phyloP scores from a whole-genome alignment of 2,797 vertebrate genomes.

The Acipenser ruthenus region DNA sequence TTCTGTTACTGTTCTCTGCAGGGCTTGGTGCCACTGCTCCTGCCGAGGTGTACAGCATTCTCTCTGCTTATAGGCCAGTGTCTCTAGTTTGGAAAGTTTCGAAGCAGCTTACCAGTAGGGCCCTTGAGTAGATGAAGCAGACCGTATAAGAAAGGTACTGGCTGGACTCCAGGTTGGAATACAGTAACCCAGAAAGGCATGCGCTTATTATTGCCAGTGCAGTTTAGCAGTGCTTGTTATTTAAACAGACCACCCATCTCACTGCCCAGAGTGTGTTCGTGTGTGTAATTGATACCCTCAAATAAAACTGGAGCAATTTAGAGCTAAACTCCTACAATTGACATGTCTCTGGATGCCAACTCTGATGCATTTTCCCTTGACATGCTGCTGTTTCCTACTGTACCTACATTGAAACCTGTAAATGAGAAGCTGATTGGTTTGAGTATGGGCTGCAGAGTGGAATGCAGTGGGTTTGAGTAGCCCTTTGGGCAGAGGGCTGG shows the following conservation, averaged over 20 bases:
- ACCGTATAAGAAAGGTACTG: constrained; percentile 11
- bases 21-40: too few species aligned
- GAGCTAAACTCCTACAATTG: not conserved
- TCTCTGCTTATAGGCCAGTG: not conserved
- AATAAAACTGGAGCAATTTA: constrained; percentile 13
- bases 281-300: constrained; percentile 11
- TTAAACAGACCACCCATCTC: constrained; percentile 6
- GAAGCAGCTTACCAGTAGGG: constrained; percentile 8
- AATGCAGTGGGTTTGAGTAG: not conserved
- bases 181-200: not conserved
- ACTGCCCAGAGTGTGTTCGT: not conserved
- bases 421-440: not conserved
- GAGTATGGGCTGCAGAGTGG: too few species aligned
- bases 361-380: not conserved
- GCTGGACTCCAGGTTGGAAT: not conserved
- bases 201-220: constrained; percentile 5
- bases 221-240: not conserved
- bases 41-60: not conserved
- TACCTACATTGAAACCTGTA: too few species aligned
- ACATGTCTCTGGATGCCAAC: not conserved
- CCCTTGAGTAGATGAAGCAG: constrained; percentile 8
- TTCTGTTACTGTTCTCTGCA: too few species aligned
- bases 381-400: not conserved
- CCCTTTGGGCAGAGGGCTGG: too few species aligned
- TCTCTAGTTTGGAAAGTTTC: constrained; percentile 1